Evolutionary conservation across 1,140 invertebrate species (phyloP), one percentile per base, ranked within the genome.

Genomic region (Heliconius hewitsoni): DNA sequence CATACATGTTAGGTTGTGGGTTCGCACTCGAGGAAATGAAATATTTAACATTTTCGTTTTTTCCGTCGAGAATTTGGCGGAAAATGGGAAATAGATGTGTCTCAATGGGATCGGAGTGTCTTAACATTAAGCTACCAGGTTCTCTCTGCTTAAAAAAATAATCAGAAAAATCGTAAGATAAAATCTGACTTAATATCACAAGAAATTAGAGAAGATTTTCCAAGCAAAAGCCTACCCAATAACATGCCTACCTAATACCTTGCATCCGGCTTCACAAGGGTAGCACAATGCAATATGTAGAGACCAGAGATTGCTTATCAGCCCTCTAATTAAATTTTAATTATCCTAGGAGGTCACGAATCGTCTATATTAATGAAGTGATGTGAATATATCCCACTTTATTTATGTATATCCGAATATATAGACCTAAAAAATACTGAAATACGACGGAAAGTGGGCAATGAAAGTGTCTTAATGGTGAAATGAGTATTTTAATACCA

Each of bases 221-320:
- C 55, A 23, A 27, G 30, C 23, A 66, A 66, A 66, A 66, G 27
- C 23, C 57, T 27, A 60, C 23, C 60, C 27, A 66, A 66, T 66
- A 66, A 66, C 60, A 66, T 30, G 60, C 60, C 27, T 30, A 66
- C n/a, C 55, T 60, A 60, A 60, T 66, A 66, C 11, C 60, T 27
- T 66, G 60, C 27, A 66, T 66, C 60, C 60, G 60, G 23, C 60
- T 27, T 66, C 18, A 46, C 60, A 42, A 76, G 74, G 55, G 46
- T 74, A 50, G 75, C 30, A 76, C 74, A 80, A 76, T 80, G 74
- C 70, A 80, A 73, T 80, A 73, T 80, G 79, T 71, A 80, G 57
- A 71, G 19, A 42, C 23, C 39, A 57, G 30, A 80, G 78, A 76
- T 80, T 76, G 70, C 66, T 76, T 73, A 76, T 76, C 50, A 52